A percentile compares a stretch with the other conserved stretches of the same genome.
Conservation (phyloP, 1,140 invertebrate species). For the Pseudomyrmex concolor region DNA sequence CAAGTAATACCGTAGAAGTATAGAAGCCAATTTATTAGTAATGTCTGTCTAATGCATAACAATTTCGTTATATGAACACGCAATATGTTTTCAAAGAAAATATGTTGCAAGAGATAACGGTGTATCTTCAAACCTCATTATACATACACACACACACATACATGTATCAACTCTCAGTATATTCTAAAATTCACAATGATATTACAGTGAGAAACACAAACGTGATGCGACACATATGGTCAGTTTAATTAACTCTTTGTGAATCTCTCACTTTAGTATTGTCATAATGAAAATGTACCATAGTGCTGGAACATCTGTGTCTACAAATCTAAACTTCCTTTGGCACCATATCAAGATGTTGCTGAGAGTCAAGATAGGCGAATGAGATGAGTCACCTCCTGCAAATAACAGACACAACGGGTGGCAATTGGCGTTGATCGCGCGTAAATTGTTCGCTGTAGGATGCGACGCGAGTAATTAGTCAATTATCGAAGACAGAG, state of each 20-base stretch:
- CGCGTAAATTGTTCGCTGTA: conserved; percentile 31
- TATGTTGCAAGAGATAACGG: neutral
- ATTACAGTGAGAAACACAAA: neutral
- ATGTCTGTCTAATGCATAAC: neutral
- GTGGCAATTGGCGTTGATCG: neutral
- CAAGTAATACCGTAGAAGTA: neutral
- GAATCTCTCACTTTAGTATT: neutral
- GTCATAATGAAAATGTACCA: conserved; percentile 11
- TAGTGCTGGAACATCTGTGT: neutral
- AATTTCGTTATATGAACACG: neutral
- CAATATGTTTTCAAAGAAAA: neutral
- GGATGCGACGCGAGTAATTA: conserved; percentile 55
- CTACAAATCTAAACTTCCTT: neutral
- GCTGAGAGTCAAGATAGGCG: neutral
- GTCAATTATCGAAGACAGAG: conserved; percentile 62
- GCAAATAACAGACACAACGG: neutral
- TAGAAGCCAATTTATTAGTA: conserved; percentile 9
- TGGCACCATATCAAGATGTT: neutral
- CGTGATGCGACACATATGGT: neutral
- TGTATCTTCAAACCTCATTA: neutral
- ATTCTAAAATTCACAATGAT: neutral
- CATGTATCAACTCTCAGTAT: too few relatives aligned
- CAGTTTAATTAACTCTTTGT: neutral
- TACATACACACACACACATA: too few relatives aligned
- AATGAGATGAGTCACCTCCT: neutral